Evolutionary conservation across 2,797 vertebrate species (phyloP).

Genomic region (Lepilemur septentrionalis): DNA sequence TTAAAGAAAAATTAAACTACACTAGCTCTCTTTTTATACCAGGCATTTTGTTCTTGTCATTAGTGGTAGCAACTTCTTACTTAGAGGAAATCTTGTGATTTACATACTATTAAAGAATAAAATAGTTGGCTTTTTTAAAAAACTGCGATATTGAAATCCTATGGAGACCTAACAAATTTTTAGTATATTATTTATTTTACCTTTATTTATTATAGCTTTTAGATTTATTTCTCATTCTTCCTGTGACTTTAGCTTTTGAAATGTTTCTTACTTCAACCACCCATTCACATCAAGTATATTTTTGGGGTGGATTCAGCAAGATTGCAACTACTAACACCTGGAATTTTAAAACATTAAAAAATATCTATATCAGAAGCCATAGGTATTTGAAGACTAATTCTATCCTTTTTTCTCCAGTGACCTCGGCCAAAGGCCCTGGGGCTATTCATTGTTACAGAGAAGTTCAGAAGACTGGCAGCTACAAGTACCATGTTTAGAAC

Average conservation of each 20-base stretch:
- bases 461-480: slow-evolving; percentile 17
- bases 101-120: background rate
- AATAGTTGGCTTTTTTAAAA: background rate
- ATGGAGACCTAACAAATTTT: background rate
- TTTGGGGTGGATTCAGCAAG: background rate
- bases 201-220: background rate
- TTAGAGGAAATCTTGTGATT: background rate
- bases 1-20: slow-evolving; percentile 22
- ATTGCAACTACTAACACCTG: background rate
- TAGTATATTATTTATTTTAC: background rate
- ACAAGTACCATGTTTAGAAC: background rate
- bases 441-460: background rate
- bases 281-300: background rate
- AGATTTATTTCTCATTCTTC: slow-evolving; percentile 31
- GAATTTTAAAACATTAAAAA: slow-evolving; percentile 37
- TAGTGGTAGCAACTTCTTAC: background rate
- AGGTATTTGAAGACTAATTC: slow-evolving; percentile 42
- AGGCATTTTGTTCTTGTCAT: background rate
- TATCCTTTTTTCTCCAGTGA: slow-evolving; percentile 1
- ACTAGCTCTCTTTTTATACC: background rate
- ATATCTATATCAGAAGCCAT: background rate
- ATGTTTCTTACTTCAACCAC: slow-evolving; percentile 6
- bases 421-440: background rate
- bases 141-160: slow-evolving; percentile 29
- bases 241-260: slow-evolving; percentile 11